Evolutionary conservation across 1,140 invertebrate species (phyloP).

Genomic region (Apis cerana): DNA sequence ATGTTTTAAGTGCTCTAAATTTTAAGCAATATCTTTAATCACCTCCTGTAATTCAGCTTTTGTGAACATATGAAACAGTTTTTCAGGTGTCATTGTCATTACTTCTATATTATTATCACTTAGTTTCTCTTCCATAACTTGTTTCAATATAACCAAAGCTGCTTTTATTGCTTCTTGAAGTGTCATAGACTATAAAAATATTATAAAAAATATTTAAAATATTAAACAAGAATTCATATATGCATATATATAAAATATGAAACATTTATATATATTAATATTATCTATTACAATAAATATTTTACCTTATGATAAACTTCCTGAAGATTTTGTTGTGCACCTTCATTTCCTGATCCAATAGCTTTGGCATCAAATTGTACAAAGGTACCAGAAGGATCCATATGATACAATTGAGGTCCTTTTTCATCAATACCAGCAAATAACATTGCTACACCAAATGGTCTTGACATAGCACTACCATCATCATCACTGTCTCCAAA

Average conservation of each 20-base stretch:
- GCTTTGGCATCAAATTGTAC: conserved; percentile 99
- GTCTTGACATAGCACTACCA: conserved; percentile 98
- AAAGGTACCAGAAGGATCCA: conserved; percentile 99
- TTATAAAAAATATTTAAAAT: conserved; percentile 31
- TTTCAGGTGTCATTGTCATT: conserved; percentile 93
- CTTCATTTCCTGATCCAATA: conserved; percentile 99
- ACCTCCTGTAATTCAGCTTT: conserved; percentile 95
- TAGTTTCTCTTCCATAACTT: conserved; percentile 99
- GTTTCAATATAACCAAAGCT: conserved; percentile 97
- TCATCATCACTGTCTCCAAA: conserved; percentile 99
- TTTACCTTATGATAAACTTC: conserved; percentile 91
- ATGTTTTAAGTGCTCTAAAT: conserved; percentile 34
- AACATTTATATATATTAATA: neutral
- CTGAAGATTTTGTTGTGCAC: conserved; percentile 98
- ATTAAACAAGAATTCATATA: no score
- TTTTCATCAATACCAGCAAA: conserved; percentile 94
- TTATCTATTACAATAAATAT: neutral
- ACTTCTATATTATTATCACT: conserved; percentile 99
- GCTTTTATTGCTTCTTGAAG: conserved; percentile 97
- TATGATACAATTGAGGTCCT: conserved; percentile 95
- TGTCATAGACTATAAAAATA: conserved; percentile 92
- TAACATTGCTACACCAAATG: conserved; percentile 98
- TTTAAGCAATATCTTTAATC: conserved; percentile 89
- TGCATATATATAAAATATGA: neutral
- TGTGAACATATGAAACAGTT: conserved; percentile 94